Evolutionary conservation across 2,113 vertebrate species (phyloP), one percentile per base, ranked within the genome.

Genomic region (Cephalopterus ornatus): DNA sequence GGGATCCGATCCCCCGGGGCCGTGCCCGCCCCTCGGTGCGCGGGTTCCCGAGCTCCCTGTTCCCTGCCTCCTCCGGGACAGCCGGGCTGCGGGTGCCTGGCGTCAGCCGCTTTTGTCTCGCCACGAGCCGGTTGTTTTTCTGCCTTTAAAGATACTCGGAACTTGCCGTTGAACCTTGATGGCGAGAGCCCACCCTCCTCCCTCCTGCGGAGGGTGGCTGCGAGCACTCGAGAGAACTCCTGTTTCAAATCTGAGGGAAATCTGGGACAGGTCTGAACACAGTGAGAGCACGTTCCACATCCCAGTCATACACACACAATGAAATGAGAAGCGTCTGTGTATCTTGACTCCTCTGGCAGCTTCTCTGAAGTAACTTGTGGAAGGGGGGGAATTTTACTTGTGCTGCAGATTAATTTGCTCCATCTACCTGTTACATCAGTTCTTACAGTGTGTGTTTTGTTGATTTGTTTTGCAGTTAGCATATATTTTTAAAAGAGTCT

Each of bases 361-460:
- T 71, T 81, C 72, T 84, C 72, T 65, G 84, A 71, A 92, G 35
- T 87, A 94, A 93, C 86, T 88, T 86, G 49, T 28, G 41, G 39
- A 39, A 19, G 66, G 23, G 28, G 28, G 41, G 35, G 11, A 66
- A 39, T 82, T 73, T 76, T 62, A 8, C 37, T 80, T 90, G 70
- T 66, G 59, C 28, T 88, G 65, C 42, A 49, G 76, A 58, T 87
- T 63, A 50, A 77, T 95, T 75, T 95, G 84, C 80, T 75, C 82
- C 83, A 24, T 93, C 92, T 96, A 89, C 95, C 85, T 96, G 94
- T 96, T 96, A 95, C 93, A 76, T 93, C 72, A 77, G 71, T 77
- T 85, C 66, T 65, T 78, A 52, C 49, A 68, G 13, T 23, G 52
- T 49, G 46, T 44, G 28, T 67, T 89, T 41, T 42, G 86, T 56